Evolutionary conservation across 1,140 invertebrate species (phyloP), one percentile per base, ranked within the genome.

Genomic region (Drosophila equinoxialis): DNA sequence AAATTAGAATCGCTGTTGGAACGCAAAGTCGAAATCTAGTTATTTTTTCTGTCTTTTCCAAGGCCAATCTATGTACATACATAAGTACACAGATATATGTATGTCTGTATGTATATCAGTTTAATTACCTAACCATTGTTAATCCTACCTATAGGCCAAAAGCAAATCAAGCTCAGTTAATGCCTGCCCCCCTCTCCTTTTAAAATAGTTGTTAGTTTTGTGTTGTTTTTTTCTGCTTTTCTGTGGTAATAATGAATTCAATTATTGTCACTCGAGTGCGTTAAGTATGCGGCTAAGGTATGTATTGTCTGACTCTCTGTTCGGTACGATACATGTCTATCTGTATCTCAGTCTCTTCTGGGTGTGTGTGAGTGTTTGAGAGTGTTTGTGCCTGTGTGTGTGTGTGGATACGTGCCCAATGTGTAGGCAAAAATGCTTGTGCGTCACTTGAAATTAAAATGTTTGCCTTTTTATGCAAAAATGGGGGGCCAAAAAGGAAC

Each of bases 251-350:
- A 89, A 89, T 89, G 85, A 89, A 89, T 90, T 89, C 84, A 89
- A 89, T 89, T 90, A 89, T 89, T 89, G 84, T 89, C 84, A 89
- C 84, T 89, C 68, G 84, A 90, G 71, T 89, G 84, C 85, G 85
- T 89, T 89, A 90, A 90, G 85, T 90, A 89, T 89, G 85, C 85
- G 84, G 81, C 77, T 78, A 80, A 71, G 73, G 80, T 81, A 70
- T 67, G 30, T 39, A 58, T 57, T 68, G 62, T 78, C 65, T 81
- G 74, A 23, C 45, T 81, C 72, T 74, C 72, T 74, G 69, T 66
- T 79, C 77, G 79, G 57, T 68, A 39, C 65, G 80, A 74, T 66
- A 76, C 65, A 69, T 85, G 65, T 63, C 54, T 51, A 60, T 68
- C 45, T 70, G 59, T 60, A 77, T 51, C 63, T 71, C 11, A 39